Evolutionary conservation across 2,113 vertebrate species (phyloP).

Genomic region (Poicephalus meyeri): DNA sequence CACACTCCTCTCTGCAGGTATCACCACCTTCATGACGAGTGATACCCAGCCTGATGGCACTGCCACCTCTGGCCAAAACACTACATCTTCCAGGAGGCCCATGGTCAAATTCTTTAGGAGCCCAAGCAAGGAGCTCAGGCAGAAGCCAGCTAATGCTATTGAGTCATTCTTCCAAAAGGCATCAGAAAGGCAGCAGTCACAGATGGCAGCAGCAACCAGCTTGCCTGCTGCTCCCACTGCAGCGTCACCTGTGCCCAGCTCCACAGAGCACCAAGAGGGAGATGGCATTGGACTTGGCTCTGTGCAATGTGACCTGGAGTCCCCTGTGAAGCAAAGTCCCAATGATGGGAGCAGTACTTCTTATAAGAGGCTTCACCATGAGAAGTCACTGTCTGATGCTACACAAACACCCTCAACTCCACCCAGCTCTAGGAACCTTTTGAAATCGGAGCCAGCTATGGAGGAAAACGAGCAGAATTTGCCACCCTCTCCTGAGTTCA

Average conservation of each 20-base stretch:
- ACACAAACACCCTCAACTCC: background rate
- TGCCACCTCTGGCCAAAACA: slow-evolving; percentile 13
- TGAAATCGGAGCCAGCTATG: background rate
- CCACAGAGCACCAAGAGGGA: background rate
- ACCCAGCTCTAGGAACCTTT: background rate
- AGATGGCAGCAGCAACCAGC: background rate
- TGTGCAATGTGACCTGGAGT: slow-evolving; percentile 11
- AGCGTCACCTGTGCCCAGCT: background rate
- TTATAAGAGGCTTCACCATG: background rate
- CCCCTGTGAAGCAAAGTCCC: background rate
- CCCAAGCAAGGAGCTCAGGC: slow-evolving; percentile 31
- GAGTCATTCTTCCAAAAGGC: slow-evolving; percentile 86
- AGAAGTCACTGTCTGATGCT: background rate
- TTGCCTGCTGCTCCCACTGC: background rate
- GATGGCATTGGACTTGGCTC: background rate
- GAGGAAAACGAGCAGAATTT: slow-evolving; percentile 30
- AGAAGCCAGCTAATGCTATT: slow-evolving; percentile 75
- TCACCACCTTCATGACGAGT: slow-evolving; percentile 81
- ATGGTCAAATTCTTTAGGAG: slow-evolving; percentile 58
- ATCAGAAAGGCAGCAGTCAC: slow-evolving; percentile 72
- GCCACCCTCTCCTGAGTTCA: background rate
- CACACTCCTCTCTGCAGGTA: slow-evolving; percentile 73
- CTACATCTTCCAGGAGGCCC: slow-evolving; percentile 3
- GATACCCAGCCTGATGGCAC: slow-evolving; percentile 51
- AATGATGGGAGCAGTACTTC: background rate